Percentiles rank a stretch among this genome's conserved stretches.
These are phyloP conservation scores for Chamaea fasciata DNA, from an alignment of 2,113 vertebrate genomes.

Conservation along the genomic window DNA sequence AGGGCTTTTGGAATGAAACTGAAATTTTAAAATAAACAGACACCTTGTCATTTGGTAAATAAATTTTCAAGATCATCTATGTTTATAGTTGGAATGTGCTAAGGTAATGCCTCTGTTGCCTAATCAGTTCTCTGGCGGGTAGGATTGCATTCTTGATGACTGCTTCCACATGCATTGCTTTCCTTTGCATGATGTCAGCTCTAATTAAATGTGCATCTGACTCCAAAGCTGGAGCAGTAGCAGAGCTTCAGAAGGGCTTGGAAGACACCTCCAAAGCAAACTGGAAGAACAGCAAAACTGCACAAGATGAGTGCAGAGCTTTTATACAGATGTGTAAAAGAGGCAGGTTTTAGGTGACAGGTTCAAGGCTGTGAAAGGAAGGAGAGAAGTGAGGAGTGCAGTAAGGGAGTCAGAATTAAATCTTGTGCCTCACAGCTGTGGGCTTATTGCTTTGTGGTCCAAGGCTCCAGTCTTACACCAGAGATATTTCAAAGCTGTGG, in stretches of 20 bases:
- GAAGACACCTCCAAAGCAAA: not conserved
- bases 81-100: not conserved
- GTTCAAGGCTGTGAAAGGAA: not conserved
- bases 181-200: not conserved
- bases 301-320: not conserved
- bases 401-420: not conserved
- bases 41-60: conserved; percentile 15
- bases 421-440: not conserved
- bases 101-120: not conserved
- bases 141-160: not conserved
- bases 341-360: not conserved
- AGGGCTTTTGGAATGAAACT: conserved; percentile 22
- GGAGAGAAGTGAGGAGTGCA: not conserved
- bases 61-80: not conserved
- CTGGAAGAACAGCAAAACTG: not conserved
- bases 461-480: not conserved
- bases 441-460: not conserved
- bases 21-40: conserved; percentile 12
- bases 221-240: not conserved
- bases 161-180: not conserved
- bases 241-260: not conserved
- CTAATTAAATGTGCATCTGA: not conserved
- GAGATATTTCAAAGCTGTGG: not conserved
- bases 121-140: not conserved
- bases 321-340: not conserved